Base-by-base conservation (phyloP, 2,888 invertebrate genomes). In the Tetheella fluctuosa region DNA sequence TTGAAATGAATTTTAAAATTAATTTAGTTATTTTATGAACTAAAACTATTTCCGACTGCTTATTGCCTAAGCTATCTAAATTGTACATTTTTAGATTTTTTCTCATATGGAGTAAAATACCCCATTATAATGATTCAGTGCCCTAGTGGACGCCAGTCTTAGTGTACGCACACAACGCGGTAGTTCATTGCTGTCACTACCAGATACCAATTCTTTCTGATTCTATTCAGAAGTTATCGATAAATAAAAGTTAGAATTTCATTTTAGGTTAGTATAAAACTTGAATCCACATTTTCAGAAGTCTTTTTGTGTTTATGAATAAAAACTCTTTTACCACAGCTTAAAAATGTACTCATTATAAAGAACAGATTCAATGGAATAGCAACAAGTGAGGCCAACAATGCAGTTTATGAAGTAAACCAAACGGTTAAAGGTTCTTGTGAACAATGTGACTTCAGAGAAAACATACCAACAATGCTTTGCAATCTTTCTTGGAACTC, bases 361-460 rank as follows among this genome's bases (percentile, higher is more conserved):
- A 0, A 48, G 20, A 48, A 20, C 48, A 15, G 48, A 42, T 42
- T 42, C 48, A 48, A 48, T 15, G 17, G 17, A 48, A 48, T 10
- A 48, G 48, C 20, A 48, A 48, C 48, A 48, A 48, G 48, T 20
- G 7, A 48, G 48, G 6, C 20, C 48, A 48, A 42, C 52, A 34
- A 59, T 55, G 60, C 15, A 65, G 63, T 34, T 61, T 56, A 25
- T n/a, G 59, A 54, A 39, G 62, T 60, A 48, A 53, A 54, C 57
- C 57, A 60, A 67, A 58, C 59, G 59, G 55, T 63, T 60, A 55
- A 70, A 62, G 58, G 58, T 65, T 64, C 59, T 54, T 61, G 60
- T 64, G 70, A 72, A 72, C 65, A 72, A 72, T 70, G 60, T 52
- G 66, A 65, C 68, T 62, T 68, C 63, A 67, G 39, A 54, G 61